phyloP scores from a whole-genome alignment of 2,888 invertebrate genomes.

The Hedya salicella region DNA sequence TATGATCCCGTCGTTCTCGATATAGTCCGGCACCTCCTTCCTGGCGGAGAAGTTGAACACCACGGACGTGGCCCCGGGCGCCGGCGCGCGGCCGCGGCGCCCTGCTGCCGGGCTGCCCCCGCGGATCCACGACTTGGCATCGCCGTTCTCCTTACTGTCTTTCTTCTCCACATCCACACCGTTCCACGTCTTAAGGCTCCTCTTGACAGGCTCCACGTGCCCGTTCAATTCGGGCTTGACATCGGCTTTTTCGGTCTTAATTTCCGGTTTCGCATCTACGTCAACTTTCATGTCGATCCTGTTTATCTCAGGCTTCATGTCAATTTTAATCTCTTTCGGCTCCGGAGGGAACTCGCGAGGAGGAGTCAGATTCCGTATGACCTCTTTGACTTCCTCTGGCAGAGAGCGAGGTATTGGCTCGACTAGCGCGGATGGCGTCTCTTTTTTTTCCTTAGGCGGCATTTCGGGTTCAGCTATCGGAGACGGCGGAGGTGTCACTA shows the following conservation, averaged over 20 bases:
- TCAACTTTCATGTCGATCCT: neutral
- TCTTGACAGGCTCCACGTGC: slow-evolving; percentile 51
- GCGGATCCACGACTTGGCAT: slow-evolving; percentile 50
- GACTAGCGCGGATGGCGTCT: slow-evolving; percentile 72
- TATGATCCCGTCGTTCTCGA: slow-evolving; percentile 94
- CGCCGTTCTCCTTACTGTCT: slow-evolving; percentile 47
- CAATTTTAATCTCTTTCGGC: slow-evolving; percentile 28
- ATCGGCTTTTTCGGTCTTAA: slow-evolving; percentile 37
- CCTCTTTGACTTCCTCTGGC: slow-evolving; percentile 60
- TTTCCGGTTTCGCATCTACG: neutral
- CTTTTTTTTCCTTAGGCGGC: slow-evolving; percentile 53
- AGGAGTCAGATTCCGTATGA: slow-evolving; percentile 51
- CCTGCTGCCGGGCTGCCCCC: slow-evolving; percentile 49
- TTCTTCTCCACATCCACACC: slow-evolving; percentile 63
- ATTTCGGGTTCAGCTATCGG: slow-evolving; percentile 71
- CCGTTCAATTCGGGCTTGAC: slow-evolving; percentile 60
- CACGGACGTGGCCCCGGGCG: slow-evolving; percentile 87
- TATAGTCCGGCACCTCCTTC: slow-evolving; percentile 95
- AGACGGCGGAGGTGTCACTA: slow-evolving; percentile 56
- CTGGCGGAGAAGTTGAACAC: slow-evolving; percentile 95
- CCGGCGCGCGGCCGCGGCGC: slow-evolving; percentile 59
- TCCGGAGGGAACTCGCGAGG: slow-evolving; percentile 42
- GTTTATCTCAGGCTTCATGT: neutral
- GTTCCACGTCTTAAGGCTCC: slow-evolving; percentile 53
- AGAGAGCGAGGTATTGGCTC: slow-evolving; percentile 68